A percentile compares a stretch with the other conserved stretches of the same genome.
Evolutionary conservation across 2,888 invertebrate genomes (phyloP).

Genomic region (Rotaria magnacalcarata): DNA sequence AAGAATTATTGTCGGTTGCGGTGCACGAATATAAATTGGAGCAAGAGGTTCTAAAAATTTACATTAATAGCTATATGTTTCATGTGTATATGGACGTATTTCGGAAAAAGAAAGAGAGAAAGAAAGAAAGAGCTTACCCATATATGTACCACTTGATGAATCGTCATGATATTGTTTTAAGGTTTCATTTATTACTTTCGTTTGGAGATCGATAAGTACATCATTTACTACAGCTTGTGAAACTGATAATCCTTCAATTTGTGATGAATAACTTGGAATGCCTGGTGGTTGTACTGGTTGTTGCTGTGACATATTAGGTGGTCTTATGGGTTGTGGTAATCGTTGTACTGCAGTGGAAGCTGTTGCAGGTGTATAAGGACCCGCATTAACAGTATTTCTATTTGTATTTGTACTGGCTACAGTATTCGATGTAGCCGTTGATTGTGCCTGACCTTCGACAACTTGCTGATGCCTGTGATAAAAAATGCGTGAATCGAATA

Average conservation of each 20-base stretch:
- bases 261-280: constrained; percentile 17
- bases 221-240: constrained; percentile 16
- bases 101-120: no score
- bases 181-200: not conserved
- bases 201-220: constrained; percentile 7
- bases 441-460: not conserved
- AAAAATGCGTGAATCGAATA: not conserved
- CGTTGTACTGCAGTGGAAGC: not conserved
- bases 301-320: not conserved
- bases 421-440: not conserved
- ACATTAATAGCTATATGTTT: not conserved
- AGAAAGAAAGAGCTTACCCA: not conserved
- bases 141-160: no score
- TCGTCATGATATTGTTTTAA: not conserved
- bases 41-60: not conserved
- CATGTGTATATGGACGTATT: not conserved
- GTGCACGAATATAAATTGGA: constrained; percentile 45
- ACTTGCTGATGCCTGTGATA: not conserved
- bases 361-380: not conserved
- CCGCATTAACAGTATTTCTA: not conserved
- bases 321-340: not conserved
- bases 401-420: not conserved
- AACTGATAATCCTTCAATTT: constrained; percentile 17
- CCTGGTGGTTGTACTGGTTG: not conserved
- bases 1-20: constrained; percentile 45